Base-by-base conservation (phyloP, 2,113 vertebrate species). In the Larimichthys crocea region DNA sequence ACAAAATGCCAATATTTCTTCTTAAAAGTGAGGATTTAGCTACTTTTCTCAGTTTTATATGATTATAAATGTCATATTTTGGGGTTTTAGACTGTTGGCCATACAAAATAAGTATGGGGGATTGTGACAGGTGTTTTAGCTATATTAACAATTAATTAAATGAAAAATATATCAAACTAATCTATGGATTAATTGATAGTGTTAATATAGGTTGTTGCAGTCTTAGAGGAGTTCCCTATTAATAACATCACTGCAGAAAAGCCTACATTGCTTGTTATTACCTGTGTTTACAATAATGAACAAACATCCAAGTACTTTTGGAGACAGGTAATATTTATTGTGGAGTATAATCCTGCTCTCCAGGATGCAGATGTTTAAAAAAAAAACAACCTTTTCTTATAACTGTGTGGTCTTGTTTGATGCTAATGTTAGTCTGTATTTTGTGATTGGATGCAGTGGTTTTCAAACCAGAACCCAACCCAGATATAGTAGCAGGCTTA, bases 401-500 rank as follows among this genome's bases (percentile, higher is more conserved):
- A 76, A 73, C 55, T 75, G 64, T 85, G 85, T 86, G 85, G 89
- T 88, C 86, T 82, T 80, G 83, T 91, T 89, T 90, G 91, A 91
- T 87, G 83, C 84, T 82, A 73, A 85, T 82, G 48, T 66, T 85
- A 68, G 70, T 65, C 83, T 86, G 79, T 88, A 84, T 85, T 89
- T 91, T 90, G 81, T 88, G 75, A 91, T 86, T 87, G 85, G 85
- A 82, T 82, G 80, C 17, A 48, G 79, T 80, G 79, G 86, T 91
- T 93, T 90, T 87, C 70, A 87, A 90, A 86, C 82, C 60, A 82
- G 73, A 82, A 81, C 82, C 89, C 81, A 91, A 31, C 73, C 91
- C 86, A 89, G 86, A 89, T 88, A 78, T 57, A 87, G 76, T 48
- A 69, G 75, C 17, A 72, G 76, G 56, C 65, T 78, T 35, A 72